A percentile compares a stretch with the other conserved stretches of the same genome.
These are phyloP conservation scores for Lasioglossum morio DNA, from an alignment of 2,888 invertebrate genomes.

Conservation along the genomic window DNA sequence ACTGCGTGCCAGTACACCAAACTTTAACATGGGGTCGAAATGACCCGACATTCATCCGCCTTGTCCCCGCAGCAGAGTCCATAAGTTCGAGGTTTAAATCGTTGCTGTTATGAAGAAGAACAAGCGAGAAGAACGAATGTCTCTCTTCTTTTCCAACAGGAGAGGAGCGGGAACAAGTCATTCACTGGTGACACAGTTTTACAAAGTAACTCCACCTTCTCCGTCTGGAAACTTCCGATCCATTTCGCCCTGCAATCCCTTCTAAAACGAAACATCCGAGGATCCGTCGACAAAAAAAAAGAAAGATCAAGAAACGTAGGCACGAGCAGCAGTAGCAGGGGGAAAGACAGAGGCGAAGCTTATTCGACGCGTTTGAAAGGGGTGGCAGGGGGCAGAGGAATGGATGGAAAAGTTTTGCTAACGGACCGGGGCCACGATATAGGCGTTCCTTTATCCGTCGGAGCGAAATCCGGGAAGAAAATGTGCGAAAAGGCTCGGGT, in stretches of 20 bases:
- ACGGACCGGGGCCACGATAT: slow-evolving; percentile 19
- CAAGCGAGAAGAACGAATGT: background rate
- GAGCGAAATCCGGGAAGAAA: slow-evolving; percentile 55
- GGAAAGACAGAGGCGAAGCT: background rate
- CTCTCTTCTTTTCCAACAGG: too few relatives aligned
- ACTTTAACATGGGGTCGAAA: background rate
- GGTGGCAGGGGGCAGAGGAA: background rate
- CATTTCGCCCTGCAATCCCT: background rate
- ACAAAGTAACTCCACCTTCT: background rate
- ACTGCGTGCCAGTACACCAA: background rate
- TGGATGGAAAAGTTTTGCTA: slow-evolving; percentile 24
- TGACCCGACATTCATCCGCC: background rate
- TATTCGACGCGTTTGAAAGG: background rate
- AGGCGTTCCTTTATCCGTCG: slow-evolving; percentile 40
- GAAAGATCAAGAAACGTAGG: background rate
- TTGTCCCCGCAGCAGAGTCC: background rate
- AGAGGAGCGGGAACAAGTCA: background rate
- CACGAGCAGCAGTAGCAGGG: background rate
- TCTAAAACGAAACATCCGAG: background rate
- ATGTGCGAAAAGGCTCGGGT: slow-evolving; percentile 53
- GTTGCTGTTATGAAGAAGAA: background rate
- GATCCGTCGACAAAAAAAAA: background rate
- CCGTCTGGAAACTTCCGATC: slow-evolving; percentile 7
- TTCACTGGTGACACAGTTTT: slow-evolving; percentile 3
- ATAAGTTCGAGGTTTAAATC: background rate